Conservation (phyloP, 2,113 vertebrate species). For the Leptobrachium ailaonicum region DNA sequence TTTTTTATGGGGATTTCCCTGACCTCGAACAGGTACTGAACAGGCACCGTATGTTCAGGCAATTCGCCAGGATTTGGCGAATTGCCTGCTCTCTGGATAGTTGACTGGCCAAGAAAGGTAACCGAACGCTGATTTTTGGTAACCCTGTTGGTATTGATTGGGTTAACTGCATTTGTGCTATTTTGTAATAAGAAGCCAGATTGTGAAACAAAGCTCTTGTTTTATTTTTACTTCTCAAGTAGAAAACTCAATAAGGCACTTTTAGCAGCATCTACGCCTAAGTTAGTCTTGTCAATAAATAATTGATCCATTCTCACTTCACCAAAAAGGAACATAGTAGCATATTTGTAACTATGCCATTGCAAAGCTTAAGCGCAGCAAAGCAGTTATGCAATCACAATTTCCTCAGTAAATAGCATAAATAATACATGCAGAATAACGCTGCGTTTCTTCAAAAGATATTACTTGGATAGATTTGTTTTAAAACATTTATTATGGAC, state of each 20-base stretch:
- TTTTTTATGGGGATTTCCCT: too few species aligned
- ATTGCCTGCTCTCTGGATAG: too few species aligned
- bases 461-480: constrained; percentile 73
- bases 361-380: constrained; percentile 50
- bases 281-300: constrained; percentile 46
- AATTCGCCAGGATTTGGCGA: too few species aligned
- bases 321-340: neutral
- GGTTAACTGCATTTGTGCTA: too few species aligned
- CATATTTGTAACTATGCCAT: neutral
- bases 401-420: constrained; percentile 60
- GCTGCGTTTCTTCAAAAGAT: constrained; percentile 59
- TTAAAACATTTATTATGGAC: constrained; percentile 81
- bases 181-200: neutral
- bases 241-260: neutral
- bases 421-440: constrained; percentile 70
- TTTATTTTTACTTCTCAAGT: neutral
- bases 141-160: too few species aligned
- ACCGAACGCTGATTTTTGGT: too few species aligned
- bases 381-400: constrained; percentile 71
- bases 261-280: neutral
- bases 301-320: constrained; percentile 48
- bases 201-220: neutral
- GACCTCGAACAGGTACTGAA: too few species aligned
- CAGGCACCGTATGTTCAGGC: too few species aligned
- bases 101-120: too few species aligned